Percentiles rank a stretch among this genome's conserved stretches.
These are phyloP conservation scores for Griposia aprilina DNA, from an alignment of 2,888 invertebrate genomes.

Conservation along the genomic window DNA sequence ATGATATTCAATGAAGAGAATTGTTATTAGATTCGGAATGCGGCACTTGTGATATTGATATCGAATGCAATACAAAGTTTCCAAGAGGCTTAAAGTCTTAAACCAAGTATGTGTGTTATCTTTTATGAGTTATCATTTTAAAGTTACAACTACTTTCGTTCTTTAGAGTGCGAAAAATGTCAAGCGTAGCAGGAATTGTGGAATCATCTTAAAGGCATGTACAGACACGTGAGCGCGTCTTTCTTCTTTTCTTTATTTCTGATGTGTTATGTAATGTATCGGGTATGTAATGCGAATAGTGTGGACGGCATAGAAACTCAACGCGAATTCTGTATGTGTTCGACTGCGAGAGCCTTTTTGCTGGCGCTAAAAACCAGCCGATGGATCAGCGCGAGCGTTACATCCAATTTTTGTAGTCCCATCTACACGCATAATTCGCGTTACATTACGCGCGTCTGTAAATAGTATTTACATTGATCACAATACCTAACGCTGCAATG, in stretches of 20 bases:
- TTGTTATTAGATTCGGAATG: constrained; percentile 24
- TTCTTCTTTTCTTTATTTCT: no score
- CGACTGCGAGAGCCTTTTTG: not conserved
- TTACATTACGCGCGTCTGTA: not conserved
- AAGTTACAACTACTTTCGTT: constrained; percentile 13
- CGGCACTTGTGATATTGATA: constrained; percentile 35
- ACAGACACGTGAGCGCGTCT: not conserved
- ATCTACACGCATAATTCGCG: not conserved
- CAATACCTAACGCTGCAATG: not conserved
- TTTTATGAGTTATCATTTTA: constrained; percentile 20
- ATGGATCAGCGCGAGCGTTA: not conserved
- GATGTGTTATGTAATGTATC: not conserved
- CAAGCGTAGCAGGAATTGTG: not conserved
- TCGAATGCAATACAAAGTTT: constrained; percentile 15
- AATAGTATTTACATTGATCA: constrained; percentile 8
- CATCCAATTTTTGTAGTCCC: not conserved
- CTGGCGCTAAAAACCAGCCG: no score
- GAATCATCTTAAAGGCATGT: not conserved
- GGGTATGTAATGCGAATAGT: not conserved
- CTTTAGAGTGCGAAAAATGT: not conserved
- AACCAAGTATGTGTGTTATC: not conserved
- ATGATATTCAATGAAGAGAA: constrained; percentile 27
- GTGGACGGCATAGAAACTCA: not conserved
- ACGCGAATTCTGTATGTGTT: not conserved
- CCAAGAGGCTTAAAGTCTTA: constrained; percentile 14